These are phyloP conservation scores for Melanotaenia boesemani DNA, from an alignment of 2,797 vertebrate species.

Conservation along the genomic window DNA sequence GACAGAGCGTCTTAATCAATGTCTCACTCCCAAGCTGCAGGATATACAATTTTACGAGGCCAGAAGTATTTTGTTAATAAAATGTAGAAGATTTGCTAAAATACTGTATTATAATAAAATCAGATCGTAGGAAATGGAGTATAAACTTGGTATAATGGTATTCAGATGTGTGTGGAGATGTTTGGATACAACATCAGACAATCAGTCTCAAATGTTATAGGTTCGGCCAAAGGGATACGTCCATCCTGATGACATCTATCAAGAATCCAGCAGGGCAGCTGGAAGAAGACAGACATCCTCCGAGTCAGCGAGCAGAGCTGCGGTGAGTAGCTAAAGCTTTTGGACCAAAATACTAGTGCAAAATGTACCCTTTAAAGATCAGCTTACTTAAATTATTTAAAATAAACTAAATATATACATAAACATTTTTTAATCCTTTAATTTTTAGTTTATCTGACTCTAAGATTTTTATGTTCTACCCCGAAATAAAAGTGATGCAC, in stretches of 20 bases:
- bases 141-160: background rate
- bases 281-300: conserved; percentile 50
- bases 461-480: too few relatives aligned
- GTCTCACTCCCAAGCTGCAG: conserved; percentile 8
- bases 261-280: conserved; percentile 68
- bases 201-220: conserved; percentile 53
- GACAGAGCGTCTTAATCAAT: conserved; percentile 18
- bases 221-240: conserved; percentile 81
- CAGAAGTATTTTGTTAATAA: background rate
- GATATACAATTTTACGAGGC: conserved; percentile 9
- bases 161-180: background rate
- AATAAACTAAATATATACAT: too few relatives aligned
- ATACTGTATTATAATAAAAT: background rate
- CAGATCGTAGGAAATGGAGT: background rate
- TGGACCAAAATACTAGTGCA: background rate
- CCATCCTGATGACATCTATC: conserved; percentile 80
- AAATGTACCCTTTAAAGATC: background rate
- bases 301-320: conserved; percentile 64
- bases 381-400: background rate
- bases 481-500: too few relatives aligned
- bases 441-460: background rate
- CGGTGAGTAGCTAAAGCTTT: conserved; percentile 68
- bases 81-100: background rate
- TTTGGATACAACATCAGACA: background rate
- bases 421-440: background rate